Evolutionary conservation across 2,888 invertebrate genomes (phyloP).

Genomic region (Monopis laevigella): DNA sequence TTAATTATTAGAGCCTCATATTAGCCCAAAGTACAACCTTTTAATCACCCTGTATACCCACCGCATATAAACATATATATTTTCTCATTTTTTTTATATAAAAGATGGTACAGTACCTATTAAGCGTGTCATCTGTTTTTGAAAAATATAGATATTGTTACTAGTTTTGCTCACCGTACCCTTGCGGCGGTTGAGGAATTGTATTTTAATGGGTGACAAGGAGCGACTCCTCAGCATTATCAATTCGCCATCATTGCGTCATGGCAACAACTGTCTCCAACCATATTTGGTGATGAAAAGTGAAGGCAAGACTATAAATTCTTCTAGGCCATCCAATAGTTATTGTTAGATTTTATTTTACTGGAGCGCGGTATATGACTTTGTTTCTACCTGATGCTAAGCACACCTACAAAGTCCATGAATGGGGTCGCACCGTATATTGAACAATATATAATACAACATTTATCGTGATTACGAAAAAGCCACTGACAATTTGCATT

Average conservation of each 20-base stretch:
- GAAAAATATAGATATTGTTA: background rate
- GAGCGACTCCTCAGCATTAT: conserved; percentile 39
- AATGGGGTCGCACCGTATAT: too few species aligned
- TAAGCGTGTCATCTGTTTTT: background rate
- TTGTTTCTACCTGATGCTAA: too few species aligned
- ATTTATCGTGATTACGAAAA: too few species aligned
- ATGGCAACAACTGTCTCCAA: background rate
- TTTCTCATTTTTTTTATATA: background rate
- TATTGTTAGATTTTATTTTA: too few species aligned
- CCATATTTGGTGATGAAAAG: conserved; percentile 6
- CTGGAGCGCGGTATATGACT: too few species aligned
- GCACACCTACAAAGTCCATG: too few species aligned
- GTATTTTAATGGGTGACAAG: conserved; percentile 59
- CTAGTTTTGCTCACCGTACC: conserved; percentile 33
- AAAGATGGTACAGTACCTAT: background rate
- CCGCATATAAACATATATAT: background rate
- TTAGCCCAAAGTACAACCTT: too few species aligned
- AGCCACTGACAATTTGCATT: too few species aligned
- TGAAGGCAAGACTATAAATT: too few species aligned
- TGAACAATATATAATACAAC: too few species aligned
- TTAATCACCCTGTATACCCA: background rate
- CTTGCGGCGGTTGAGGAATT: conserved; percentile 44
- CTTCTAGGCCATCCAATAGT: too few species aligned
- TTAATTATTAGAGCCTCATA: too few species aligned
- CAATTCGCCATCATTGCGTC: conserved; percentile 34